A percentile compares a stretch with the other conserved stretches of the same genome.
phyloP scores from a whole-genome alignment of 2,888 invertebrate genomes.

The Penaeus monodon region DNA sequence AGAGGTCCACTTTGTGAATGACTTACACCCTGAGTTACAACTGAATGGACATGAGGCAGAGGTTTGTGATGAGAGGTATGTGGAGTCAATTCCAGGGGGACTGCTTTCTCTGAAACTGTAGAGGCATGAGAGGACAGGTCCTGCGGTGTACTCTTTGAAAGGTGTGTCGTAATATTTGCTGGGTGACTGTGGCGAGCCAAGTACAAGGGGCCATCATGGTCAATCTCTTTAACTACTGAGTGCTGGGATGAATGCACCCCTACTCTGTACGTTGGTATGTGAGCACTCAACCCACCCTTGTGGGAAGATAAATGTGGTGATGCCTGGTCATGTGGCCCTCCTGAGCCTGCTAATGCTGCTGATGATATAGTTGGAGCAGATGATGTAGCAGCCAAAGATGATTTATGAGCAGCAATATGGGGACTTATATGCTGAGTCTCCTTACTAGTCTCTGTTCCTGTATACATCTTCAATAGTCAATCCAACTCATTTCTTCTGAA shows the following conservation, averaged over 20 bases:
- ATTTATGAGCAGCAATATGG: conserved; percentile 65
- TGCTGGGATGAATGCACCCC: conserved; percentile 49
- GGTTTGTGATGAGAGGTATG: conserved; percentile 55
- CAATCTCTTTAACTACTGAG: conserved; percentile 40
- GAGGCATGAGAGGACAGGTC: conserved; percentile 59
- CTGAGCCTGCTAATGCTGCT: conserved; percentile 33
- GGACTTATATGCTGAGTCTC: conserved; percentile 63
- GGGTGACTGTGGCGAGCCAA: conserved; percentile 34
- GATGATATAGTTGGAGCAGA: conserved; percentile 36
- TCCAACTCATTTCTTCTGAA: conserved; percentile 60
- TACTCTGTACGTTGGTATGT: conserved; percentile 50
- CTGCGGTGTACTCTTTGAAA: conserved; percentile 51
- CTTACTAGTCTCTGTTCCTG: conserved; percentile 51
- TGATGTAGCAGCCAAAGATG: conserved; percentile 44
- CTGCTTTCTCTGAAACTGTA: conserved; percentile 30
- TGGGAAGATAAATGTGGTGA: conserved; percentile 28
- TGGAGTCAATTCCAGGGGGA: conserved; percentile 46
- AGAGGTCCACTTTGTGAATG: conserved; percentile 32
- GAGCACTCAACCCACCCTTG: conserved; percentile 42
- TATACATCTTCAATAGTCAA: conserved; percentile 43
- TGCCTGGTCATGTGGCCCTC: conserved; percentile 27
- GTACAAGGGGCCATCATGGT: conserved; percentile 29
- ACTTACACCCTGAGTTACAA: conserved; percentile 48
- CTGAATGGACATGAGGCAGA: conserved; percentile 57
- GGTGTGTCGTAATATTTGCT: conserved; percentile 11